These are phyloP conservation scores for Lycaon pictus DNA, from an alignment of 2,113 vertebrate species.

Conservation along the genomic window DNA sequence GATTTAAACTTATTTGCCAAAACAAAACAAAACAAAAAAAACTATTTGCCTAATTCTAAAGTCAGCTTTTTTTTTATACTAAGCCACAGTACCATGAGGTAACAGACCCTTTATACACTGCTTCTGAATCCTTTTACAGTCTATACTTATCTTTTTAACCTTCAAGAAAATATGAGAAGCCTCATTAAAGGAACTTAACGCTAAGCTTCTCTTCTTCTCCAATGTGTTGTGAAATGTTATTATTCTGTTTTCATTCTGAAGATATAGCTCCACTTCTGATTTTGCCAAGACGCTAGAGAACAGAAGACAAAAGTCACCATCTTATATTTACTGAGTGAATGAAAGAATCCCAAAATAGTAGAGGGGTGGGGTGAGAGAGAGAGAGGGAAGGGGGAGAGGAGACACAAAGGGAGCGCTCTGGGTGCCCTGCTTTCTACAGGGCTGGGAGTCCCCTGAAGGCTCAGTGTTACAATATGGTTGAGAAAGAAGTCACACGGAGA, in stretches of 20 bases:
- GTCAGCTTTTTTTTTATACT: neutral
- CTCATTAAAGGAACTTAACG: constrained; percentile 17
- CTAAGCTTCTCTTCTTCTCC: neutral
- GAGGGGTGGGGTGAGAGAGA: neutral
- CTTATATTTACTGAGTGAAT: neutral
- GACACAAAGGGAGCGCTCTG: neutral
- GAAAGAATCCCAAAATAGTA: neutral
- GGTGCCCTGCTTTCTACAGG: neutral
- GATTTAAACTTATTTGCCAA: neutral
- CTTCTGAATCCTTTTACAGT: neutral
- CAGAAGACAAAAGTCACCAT: neutral
- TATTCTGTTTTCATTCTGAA: constrained; percentile 45
- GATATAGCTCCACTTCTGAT: neutral
- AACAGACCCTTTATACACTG: neutral
- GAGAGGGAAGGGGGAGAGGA: too few species aligned
- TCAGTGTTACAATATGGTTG: neutral
- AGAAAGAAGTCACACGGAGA: constrained; percentile 11
- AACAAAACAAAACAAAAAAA: neutral
- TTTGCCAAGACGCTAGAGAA: neutral
- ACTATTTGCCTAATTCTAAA: neutral
- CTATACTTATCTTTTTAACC: neutral
- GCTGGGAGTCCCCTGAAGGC: neutral
- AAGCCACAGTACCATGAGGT: neutral
- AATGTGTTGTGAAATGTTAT: neutral
- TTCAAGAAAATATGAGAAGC: neutral